Evolutionary conservation across 1,140 invertebrate species (phyloP), one percentile per base, ranked within the genome.

Genomic region (Ridgeia piscesae): DNA sequence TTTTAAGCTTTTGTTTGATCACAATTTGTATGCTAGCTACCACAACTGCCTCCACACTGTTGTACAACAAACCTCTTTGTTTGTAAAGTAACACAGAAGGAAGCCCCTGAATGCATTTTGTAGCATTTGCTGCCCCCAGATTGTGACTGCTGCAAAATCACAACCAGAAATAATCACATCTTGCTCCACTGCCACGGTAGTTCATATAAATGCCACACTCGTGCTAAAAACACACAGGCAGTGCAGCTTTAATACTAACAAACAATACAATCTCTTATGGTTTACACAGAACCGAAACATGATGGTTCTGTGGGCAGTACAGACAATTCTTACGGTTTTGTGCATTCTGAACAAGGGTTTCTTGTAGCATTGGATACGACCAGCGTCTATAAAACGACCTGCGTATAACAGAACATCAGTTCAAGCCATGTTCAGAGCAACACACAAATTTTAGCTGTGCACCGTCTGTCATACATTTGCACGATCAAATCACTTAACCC

Each of bases 101-200:
- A 77, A 77, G 58, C 27, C 58, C 58, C 14, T 77, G 58, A 17
- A 27, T 27, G 27, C 58, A 77, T 31, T n/a, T 77, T 9, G 27
- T 77, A 77, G 27, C 58, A 77, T 77, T 27, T 77, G 58, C 58
- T 77, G 58, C 58, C 58, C 14, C 27, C 58, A 77, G 58, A 31
- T 77, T 77, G 58, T 77, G 58, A 77, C 58, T 77, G 58, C 58
- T 77, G 58, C 58, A 77, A 77, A 77, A 77, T 77, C 58, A 77
- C 58, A 77, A 77, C 58, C 58, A 77, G 58, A 77, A 77, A 77
- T 77, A 77, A 77, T 77, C 58, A 77, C 58, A 77, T 77, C 58
- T 77, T 77, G 58, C 2, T 77, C 27, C 27, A 77, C 14, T 77
- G 4, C 27, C 58, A 77, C 11, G 58, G 2, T 21, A 77, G 58